Evolutionary conservation across 35 echinoderm and acorn worm species (phyloP).

Genomic region (Holothuria glaberrima): DNA sequence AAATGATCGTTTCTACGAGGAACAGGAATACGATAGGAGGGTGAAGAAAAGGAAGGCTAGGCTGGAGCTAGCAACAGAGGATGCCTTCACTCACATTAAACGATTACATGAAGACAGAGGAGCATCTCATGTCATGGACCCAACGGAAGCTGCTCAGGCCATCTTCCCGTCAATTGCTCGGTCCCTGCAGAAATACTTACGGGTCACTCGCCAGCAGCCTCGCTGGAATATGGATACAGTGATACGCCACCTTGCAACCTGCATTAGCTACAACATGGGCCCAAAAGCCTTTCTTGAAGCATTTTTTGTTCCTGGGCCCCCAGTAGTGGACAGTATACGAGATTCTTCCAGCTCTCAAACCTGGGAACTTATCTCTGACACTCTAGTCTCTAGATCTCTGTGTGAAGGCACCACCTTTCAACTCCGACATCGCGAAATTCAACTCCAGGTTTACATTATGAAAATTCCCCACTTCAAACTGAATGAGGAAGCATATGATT

Average conservation of each 20-base stretch:
- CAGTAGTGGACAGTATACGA: constrained; percentile 71
- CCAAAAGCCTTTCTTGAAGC: constrained; percentile 88
- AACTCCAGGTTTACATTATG: constrained; percentile 90
- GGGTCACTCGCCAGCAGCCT: constrained; percentile 96
- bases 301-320: constrained; percentile 92
- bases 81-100: constrained; percentile 95
- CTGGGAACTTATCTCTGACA: constrained; percentile 95
- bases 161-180: constrained; percentile 98
- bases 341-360: constrained; percentile 43
- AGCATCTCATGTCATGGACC: constrained; percentile 87
- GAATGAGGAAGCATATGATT: constrained; percentile 91
- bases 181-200: constrained; percentile 95
- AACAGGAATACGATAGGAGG: constrained; percentile 93
- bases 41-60: constrained; percentile 90
- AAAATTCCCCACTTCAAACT: constrained; percentile 89
- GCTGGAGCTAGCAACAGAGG: constrained; percentile 79
- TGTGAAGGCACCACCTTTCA: constrained; percentile 87
- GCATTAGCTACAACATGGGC: constrained; percentile 94
- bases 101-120: constrained; percentile 85
- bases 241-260: constrained; percentile 89
- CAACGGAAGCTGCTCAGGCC: constrained; percentile 91
- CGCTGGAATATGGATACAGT: constrained; percentile 95
- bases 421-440: constrained; percentile 78
- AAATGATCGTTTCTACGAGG: constrained; percentile 97
- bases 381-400: constrained; percentile 75